Conservation (phyloP, 2,797 vertebrate species). For the Petrocephalus sullivani region DNA sequence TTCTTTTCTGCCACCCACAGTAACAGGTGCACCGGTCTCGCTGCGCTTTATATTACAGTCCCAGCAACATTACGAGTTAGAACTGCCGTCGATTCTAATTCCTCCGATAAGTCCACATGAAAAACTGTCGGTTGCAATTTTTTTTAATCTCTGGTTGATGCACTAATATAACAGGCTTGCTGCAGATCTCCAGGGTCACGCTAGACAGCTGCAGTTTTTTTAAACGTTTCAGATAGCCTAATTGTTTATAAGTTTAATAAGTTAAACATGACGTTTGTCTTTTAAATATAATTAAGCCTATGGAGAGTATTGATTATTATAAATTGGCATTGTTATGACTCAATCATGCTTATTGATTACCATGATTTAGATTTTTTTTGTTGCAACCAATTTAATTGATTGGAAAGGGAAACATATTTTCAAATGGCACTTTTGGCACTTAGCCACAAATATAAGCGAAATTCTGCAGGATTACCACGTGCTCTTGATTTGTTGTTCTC, state of each 20-base stretch:
- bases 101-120: too few species aligned
- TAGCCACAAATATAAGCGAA: constrained; percentile 30
- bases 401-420: constrained; percentile 44
- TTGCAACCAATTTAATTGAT: constrained; percentile 47
- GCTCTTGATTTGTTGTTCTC: constrained; percentile 18
- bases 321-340: neutral
- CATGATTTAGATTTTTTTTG: constrained; percentile 22
- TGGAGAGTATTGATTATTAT: neutral
- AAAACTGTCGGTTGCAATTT: neutral
- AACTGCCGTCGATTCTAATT: neutral
- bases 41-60: constrained; percentile 32
- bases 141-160: neutral
- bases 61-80: neutral
- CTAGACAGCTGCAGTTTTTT: constrained; percentile 7
- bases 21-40: constrained; percentile 56
- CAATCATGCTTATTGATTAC: constrained; percentile 43
- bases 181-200: constrained; percentile 11
- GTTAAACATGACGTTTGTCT: neutral
- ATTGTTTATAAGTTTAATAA: neutral
- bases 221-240: neutral
- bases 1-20: constrained; percentile 16
- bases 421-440: constrained; percentile 30
- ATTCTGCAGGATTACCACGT: constrained; percentile 21
- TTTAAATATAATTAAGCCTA: neutral
- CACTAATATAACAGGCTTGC: neutral